Evolutionary conservation across 2,113 vertebrate genomes (phyloP).

Genomic region (Toxotes jaculatrix): DNA sequence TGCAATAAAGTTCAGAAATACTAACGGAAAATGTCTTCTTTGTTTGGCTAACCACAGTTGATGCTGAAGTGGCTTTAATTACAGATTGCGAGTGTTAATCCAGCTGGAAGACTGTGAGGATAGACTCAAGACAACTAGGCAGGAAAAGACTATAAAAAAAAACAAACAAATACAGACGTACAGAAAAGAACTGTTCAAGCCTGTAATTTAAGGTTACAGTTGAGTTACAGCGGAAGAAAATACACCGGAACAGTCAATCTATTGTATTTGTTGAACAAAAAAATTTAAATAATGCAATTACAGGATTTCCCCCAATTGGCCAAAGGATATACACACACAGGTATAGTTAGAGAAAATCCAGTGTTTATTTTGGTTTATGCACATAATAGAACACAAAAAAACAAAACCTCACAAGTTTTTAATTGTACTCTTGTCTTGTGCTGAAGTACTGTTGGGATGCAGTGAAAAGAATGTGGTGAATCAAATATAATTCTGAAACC

Average conservation of each 20-base stretch:
- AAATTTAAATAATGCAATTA: not conserved
- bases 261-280: conserved; percentile 4
- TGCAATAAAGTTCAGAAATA: conserved; percentile 69
- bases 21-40: conserved; percentile 27
- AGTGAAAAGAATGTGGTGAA: conserved; percentile 38
- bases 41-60: conserved; percentile 26
- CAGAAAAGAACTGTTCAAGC: not conserved
- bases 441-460: not conserved
- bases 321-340: conserved; percentile 7
- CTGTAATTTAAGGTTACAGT: conserved; percentile 24
- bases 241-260: not conserved
- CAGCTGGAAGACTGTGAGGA: conserved; percentile 19
- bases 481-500: conserved; percentile 32
- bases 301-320: not conserved
- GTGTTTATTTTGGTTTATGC: conserved; percentile 76
- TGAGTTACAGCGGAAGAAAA: conserved; percentile 8
- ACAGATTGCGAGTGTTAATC: conserved; percentile 16
- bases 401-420: conserved; percentile 17
- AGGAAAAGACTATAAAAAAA: conserved; percentile 7
- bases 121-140: not conserved
- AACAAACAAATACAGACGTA: conserved; percentile 8
- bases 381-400: conserved; percentile 46
- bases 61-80: conserved; percentile 42
- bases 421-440: conserved; percentile 26
- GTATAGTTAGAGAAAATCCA: conserved; percentile 65